A percentile compares a stretch with the other conserved stretches of the same genome.
These are phyloP conservation scores for Oligia fasciuncula DNA, from an alignment of 2,888 invertebrate genomes.

Conservation along the genomic window DNA sequence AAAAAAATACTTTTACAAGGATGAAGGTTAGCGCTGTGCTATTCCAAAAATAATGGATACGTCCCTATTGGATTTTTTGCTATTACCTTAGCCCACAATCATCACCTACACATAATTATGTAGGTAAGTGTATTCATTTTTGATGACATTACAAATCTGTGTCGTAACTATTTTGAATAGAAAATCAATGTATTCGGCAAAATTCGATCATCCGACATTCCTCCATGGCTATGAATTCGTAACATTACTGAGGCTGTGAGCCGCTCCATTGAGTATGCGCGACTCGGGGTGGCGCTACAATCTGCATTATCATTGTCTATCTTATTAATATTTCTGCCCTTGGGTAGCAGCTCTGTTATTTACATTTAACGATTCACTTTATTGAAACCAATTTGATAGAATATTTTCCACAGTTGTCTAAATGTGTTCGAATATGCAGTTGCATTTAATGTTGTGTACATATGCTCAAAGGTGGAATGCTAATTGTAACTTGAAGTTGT, in stretches of 20 bases:
- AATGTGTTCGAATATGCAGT: constrained; percentile 12
- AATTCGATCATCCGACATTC: constrained; percentile 15
- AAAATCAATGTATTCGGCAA: constrained; percentile 30
- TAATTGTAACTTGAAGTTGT: not conserved
- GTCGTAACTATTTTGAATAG: constrained; percentile 22
- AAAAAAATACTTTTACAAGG: too few relatives aligned
- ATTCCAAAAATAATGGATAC: too few relatives aligned
- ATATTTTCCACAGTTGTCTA: constrained; percentile 8
- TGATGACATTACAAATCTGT: not conserved
- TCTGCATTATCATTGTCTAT: constrained; percentile 43
- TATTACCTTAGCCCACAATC: too few relatives aligned
- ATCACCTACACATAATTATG: not conserved
- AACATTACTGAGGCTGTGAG: constrained; percentile 33
- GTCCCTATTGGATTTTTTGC: not conserved
- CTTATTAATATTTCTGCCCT: constrained; percentile 45
- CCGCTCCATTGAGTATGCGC: constrained; percentile 35
- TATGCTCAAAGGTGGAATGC: not conserved
- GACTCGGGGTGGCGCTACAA: constrained; percentile 23
- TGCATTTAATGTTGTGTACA: not conserved
- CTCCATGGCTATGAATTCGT: constrained; percentile 43
- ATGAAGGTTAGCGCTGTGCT: too few relatives aligned
- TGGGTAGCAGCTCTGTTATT: constrained; percentile 17
- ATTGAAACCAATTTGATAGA: constrained; percentile 13
- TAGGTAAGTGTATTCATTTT: constrained; percentile 10
- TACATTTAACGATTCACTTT: constrained; percentile 16